phyloP scores from a whole-genome alignment of 2,113 vertebrate genomes.

The Thalassarche chlororhynchos region DNA sequence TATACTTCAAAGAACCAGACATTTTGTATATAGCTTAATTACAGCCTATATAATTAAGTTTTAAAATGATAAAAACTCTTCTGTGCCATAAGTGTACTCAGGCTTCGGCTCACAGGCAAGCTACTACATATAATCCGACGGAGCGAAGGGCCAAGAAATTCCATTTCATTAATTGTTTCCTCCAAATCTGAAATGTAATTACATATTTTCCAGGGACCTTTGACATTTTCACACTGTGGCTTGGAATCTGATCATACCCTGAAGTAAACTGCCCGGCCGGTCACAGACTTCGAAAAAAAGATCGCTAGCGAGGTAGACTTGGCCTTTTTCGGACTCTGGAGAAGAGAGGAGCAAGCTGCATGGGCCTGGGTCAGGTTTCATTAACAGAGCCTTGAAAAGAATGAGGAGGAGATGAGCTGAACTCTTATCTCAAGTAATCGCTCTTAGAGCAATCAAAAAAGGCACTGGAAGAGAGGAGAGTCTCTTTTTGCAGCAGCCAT shows the following conservation, averaged over 20 bases:
- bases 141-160: constrained; percentile 49
- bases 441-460: neutral
- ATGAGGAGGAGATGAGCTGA: neutral
- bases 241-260: constrained; percentile 12
- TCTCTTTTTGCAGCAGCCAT: neutral
- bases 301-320: neutral
- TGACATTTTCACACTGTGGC: constrained; percentile 58
- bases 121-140: constrained; percentile 19
- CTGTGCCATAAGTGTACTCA: constrained; percentile 25
- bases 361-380: neutral
- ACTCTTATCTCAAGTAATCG: neutral
- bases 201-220: constrained; percentile 55
- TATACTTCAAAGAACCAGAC: constrained; percentile 62
- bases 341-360: neutral
- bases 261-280: constrained; percentile 15
- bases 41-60: constrained; percentile 58
- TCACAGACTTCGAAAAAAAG: neutral
- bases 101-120: constrained; percentile 39
- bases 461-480: neutral
- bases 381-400: neutral
- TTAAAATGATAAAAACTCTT: constrained; percentile 61
- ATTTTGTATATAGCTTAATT: constrained; percentile 67
- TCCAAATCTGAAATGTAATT: constrained; percentile 52
- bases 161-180: constrained; percentile 73
- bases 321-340: neutral